Percentiles rank a stretch among this genome's conserved stretches.
Conservation (phyloP, 2,888 invertebrate species). For the Abrostola tripartita region DNA sequence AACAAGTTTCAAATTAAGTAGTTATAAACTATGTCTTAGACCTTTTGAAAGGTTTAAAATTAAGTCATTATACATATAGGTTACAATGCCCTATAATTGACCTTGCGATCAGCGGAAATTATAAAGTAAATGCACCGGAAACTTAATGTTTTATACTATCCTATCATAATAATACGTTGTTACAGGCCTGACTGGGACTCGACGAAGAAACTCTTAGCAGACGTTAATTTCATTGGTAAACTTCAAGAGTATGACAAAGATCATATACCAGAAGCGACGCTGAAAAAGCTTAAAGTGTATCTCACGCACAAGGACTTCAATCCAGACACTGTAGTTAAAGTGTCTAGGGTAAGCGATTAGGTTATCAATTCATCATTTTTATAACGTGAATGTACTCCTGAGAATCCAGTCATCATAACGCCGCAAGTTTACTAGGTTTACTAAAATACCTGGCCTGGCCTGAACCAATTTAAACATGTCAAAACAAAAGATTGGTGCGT, state of each 20-base stretch:
- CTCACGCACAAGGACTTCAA: constrained; percentile 95
- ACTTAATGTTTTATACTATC: neutral
- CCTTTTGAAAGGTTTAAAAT: too few relatives aligned
- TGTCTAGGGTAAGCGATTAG: constrained; percentile 73
- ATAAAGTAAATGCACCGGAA: too few relatives aligned
- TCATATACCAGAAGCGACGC: constrained; percentile 92
- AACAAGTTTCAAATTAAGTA: too few relatives aligned
- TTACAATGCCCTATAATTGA: too few relatives aligned
- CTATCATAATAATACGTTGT: neutral
- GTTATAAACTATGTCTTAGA: too few relatives aligned
- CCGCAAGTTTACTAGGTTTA: too few relatives aligned
- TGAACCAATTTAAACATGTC: neutral
- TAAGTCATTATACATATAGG: too few relatives aligned
- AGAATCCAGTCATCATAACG: neutral
- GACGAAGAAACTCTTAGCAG: constrained; percentile 94
- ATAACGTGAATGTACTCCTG: neutral
- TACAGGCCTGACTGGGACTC: constrained; percentile 95
- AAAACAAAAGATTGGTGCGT: neutral
- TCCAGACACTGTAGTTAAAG: constrained; percentile 94
- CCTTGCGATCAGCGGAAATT: too few relatives aligned
- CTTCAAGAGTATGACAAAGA: constrained; percentile 96
- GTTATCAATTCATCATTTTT: neutral
- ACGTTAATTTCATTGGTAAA: constrained; percentile 94
- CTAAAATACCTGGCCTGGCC: too few relatives aligned
- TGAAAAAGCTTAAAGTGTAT: constrained; percentile 94